These are phyloP conservation scores for Leptura quadrifasciata DNA, from an alignment of 2,888 invertebrate species.

Conservation along the genomic window DNA sequence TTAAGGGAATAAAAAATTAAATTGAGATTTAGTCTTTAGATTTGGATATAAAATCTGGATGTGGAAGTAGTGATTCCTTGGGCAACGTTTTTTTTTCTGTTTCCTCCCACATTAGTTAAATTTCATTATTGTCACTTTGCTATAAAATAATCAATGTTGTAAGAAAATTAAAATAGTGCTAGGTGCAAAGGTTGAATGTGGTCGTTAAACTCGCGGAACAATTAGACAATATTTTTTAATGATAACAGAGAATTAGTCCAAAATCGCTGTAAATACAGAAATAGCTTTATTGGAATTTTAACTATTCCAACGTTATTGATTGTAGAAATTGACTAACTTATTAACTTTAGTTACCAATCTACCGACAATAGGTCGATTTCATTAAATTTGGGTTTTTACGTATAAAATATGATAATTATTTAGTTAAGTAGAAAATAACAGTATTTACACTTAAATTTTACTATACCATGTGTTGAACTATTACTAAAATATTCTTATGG, in stretches of 20 bases:
- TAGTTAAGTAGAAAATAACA: constrained; percentile 1
- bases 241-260: neutral
- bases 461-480: too few species aligned
- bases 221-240: neutral
- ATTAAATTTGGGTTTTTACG: constrained; percentile 6
- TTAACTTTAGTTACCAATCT: neutral
- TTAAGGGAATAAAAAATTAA: too few species aligned
- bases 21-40: too few species aligned
- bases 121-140: too few species aligned
- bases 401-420: constrained; percentile 1
- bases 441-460: neutral
- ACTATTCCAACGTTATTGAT: neutral
- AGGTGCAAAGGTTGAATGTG: neutral
- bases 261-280: too few species aligned
- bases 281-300: neutral
- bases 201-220: neutral
- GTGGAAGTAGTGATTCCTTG: too few species aligned
- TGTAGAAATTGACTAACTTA: neutral
- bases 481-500: too few species aligned
- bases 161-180: too few species aligned
- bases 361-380: neutral
- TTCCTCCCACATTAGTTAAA: too few species aligned
- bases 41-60: too few species aligned
- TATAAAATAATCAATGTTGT: too few species aligned
- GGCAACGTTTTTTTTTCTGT: too few species aligned